Percentiles rank a stretch among this genome's conserved stretches.
These are phyloP conservation scores for Sinotaia quadrata DNA, from an alignment of 2,888 invertebrate species.

Conservation along the genomic window DNA sequence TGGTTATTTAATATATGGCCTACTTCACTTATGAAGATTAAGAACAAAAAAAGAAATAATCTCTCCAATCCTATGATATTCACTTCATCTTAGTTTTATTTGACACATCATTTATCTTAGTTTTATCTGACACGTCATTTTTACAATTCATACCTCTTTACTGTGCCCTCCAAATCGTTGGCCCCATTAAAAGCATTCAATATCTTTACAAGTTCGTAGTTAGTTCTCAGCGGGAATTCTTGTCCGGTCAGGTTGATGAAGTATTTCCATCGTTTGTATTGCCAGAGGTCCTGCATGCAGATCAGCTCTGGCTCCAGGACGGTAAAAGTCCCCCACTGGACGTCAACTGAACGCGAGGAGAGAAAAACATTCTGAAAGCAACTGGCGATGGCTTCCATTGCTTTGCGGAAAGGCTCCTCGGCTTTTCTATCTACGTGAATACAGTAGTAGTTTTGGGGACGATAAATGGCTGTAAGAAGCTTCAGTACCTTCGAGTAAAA, in stretches of 20 bases:
- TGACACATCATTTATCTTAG: too few species aligned
- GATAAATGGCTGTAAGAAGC: slow-evolving; percentile 59
- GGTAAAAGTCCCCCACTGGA: slow-evolving; percentile 55
- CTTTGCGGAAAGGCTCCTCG: slow-evolving; percentile 36
- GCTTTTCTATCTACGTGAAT: slow-evolving; percentile 64
- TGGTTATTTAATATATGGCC: too few species aligned
- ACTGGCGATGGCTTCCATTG: slow-evolving; percentile 41
- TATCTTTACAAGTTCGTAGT: slow-evolving; percentile 58
- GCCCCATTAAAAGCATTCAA: slow-evolving; percentile 59
- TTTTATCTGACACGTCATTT: too few species aligned
- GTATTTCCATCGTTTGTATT: slow-evolving; percentile 56
- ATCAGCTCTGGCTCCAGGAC: slow-evolving; percentile 62
- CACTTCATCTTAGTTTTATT: too few species aligned
- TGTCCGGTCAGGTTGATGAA: slow-evolving; percentile 64
- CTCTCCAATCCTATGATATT: too few species aligned
- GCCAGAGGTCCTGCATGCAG: slow-evolving; percentile 55
- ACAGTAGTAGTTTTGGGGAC: slow-evolving; percentile 66
- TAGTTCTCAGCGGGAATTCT: slow-evolving; percentile 64
- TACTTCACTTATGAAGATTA: too few species aligned
- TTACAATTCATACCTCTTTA: slow-evolving; percentile 39
- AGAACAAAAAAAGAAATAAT: too few species aligned
- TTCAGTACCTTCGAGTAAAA: slow-evolving; percentile 32
- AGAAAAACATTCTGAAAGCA: slow-evolving; percentile 65
- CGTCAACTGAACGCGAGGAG: slow-evolving; percentile 40
- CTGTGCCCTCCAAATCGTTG: slow-evolving; percentile 52